These are phyloP conservation scores for Luehdorfia chinensis DNA, from an alignment of 1,140 invertebrate species.

Conservation along the genomic window DNA sequence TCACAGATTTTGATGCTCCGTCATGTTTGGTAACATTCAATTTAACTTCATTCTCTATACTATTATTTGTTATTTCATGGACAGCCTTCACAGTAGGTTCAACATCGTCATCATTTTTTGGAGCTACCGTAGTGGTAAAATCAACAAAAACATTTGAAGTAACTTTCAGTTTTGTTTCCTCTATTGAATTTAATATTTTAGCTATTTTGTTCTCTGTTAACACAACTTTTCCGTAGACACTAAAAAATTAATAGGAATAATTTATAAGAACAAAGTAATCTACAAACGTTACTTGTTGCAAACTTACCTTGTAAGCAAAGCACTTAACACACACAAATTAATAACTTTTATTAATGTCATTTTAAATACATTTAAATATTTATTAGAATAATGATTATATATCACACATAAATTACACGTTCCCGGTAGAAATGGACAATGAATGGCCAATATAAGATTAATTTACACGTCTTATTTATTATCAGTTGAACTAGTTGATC, in stretches of 20 bases:
- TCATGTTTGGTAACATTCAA: background rate
- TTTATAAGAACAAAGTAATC: background rate
- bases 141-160: background rate
- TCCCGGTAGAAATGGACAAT: constrained; percentile 5
- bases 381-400: background rate
- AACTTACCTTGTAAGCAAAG: constrained; percentile 2
- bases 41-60: background rate
- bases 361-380: background rate
- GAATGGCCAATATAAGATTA: constrained; percentile 3
- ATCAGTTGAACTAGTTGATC: constrained; percentile 16
- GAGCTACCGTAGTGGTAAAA: background rate
- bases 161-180: background rate
- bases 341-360: background rate
- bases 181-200: constrained; percentile 6
- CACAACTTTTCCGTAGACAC: constrained; percentile 13
- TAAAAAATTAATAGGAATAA: background rate
- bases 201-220: constrained; percentile 1
- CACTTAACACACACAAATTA: background rate
- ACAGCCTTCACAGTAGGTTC: background rate
- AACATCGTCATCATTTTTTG: background rate
- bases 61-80: background rate
- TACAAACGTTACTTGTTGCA: background rate
- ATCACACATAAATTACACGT: constrained; percentile 1
- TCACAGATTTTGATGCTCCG: background rate
- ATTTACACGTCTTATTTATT: constrained; percentile 8